Conservation (phyloP, 2,113 vertebrate species). For the Phrynosoma blainvillii region DNA sequence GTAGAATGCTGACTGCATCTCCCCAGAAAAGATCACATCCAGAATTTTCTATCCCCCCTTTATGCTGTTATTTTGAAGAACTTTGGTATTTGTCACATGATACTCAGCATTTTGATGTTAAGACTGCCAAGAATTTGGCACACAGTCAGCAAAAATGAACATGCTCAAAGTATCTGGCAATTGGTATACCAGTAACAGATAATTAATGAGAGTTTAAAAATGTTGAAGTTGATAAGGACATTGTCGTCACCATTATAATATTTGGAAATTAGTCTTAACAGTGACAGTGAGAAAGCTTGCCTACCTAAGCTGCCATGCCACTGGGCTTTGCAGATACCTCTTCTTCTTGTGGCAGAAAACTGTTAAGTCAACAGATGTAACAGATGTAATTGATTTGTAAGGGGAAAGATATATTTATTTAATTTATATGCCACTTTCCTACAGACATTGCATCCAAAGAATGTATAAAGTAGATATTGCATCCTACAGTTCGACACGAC, state of each 20-base stretch:
- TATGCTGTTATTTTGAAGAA: not conserved
- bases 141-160: conserved; percentile 53
- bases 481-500: no score
- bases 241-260: conserved; percentile 49
- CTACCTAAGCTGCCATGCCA: conserved; percentile 40
- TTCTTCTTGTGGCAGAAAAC: conserved; percentile 12
- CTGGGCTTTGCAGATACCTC: conserved; percentile 44
- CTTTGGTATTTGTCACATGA: conserved; percentile 33
- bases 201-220: conserved; percentile 61
- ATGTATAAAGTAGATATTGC: no score
- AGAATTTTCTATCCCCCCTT: not conserved
- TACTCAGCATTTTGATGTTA: conserved; percentile 48
- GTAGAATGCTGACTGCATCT: conserved; percentile 51
- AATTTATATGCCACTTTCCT: no score
- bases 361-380: not conserved
- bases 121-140: conserved; percentile 42
- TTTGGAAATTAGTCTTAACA: conserved; percentile 22
- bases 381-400: not conserved
- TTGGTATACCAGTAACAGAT: conserved; percentile 40
- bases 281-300: not conserved
- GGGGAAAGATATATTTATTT: not conserved
- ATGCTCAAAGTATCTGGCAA: conserved; percentile 40
- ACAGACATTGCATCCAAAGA: no score
- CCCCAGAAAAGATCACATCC: conserved; percentile 30
- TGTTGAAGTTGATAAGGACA: conserved; percentile 47